These are phyloP conservation scores for Cyprinodon diabolis DNA, from an alignment of 2,797 vertebrate species.

Conservation along the genomic window DNA sequence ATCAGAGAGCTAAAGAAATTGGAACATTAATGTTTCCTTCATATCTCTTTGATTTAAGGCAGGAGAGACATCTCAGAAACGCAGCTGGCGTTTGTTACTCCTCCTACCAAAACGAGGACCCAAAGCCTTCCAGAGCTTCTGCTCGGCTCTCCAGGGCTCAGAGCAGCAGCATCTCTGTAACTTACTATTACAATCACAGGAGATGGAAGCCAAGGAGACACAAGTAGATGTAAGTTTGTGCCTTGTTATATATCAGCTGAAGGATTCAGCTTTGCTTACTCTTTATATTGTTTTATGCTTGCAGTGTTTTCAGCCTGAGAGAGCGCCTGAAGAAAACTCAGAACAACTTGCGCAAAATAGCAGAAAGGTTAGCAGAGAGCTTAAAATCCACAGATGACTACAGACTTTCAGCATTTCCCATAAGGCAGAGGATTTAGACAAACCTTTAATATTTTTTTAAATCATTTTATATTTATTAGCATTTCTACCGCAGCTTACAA, in stretches of 20 bases:
- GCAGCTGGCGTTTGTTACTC: conserved; percentile 79
- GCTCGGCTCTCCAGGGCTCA: conserved; percentile 86
- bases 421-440: neutral
- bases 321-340: conserved; percentile 35
- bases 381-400: neutral
- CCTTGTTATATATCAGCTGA: neutral
- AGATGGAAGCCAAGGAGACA: conserved; percentile 52
- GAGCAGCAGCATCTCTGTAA: conserved; percentile 89
- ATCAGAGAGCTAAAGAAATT: neutral
- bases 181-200: conserved; percentile 73
- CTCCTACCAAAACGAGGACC: conserved; percentile 93
- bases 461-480: conserved; percentile 8
- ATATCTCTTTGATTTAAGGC: conserved; percentile 56
- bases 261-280: conserved; percentile 4
- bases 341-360: conserved; percentile 30
- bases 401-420: conserved; percentile 1
- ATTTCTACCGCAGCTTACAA: conserved; percentile 8
- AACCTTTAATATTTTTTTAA: neutral
- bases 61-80: conserved; percentile 72
- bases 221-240: conserved; percentile 62
- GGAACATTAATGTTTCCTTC: conserved; percentile 2
- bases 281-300: conserved; percentile 30
- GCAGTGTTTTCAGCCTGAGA: conserved; percentile 43
- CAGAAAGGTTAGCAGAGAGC: conserved; percentile 44
- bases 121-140: conserved; percentile 89